These are phyloP conservation scores for Empidonax traillii DNA, from an alignment of 2,113 vertebrate species.

Conservation along the genomic window DNA sequence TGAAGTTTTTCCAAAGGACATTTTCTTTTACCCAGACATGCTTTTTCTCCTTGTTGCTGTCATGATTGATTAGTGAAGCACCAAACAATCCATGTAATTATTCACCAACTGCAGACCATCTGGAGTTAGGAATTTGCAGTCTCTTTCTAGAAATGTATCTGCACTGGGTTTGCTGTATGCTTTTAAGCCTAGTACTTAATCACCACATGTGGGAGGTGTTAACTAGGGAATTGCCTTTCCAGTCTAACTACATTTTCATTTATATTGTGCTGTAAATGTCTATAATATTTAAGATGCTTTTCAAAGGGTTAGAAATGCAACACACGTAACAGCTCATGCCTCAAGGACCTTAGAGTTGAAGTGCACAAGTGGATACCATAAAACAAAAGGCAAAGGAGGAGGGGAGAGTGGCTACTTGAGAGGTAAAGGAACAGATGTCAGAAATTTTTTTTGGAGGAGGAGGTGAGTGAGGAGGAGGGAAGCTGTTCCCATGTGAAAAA, in stretches of 20 bases:
- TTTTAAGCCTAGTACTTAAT: constrained; percentile 62
- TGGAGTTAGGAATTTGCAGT: constrained; percentile 57
- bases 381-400: constrained; percentile 51
- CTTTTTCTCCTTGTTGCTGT: constrained; percentile 55
- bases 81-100: constrained; percentile 56
- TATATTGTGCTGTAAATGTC: constrained; percentile 42
- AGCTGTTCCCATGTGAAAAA: constrained; percentile 62
- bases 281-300: constrained; percentile 4
- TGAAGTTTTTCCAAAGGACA: constrained; percentile 46
- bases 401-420: not conserved
- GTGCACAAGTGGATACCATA: not conserved
- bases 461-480: constrained; percentile 62
- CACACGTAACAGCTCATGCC: not conserved
- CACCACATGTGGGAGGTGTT: constrained; percentile 65
- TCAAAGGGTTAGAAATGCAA: constrained; percentile 18
- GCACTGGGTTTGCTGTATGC: not conserved
- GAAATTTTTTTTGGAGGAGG: constrained; percentile 40
- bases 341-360: not conserved
- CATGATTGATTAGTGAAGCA: constrained; percentile 59
- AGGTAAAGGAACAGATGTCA: constrained; percentile 63
- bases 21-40: constrained; percentile 40
- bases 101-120: constrained; percentile 63
- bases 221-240: constrained; percentile 67
- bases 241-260: constrained; percentile 55
- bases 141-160: constrained; percentile 62